Evolutionary conservation across 2,797 vertebrate genomes (phyloP).

Genomic region (Epinephelus awoara): DNA sequence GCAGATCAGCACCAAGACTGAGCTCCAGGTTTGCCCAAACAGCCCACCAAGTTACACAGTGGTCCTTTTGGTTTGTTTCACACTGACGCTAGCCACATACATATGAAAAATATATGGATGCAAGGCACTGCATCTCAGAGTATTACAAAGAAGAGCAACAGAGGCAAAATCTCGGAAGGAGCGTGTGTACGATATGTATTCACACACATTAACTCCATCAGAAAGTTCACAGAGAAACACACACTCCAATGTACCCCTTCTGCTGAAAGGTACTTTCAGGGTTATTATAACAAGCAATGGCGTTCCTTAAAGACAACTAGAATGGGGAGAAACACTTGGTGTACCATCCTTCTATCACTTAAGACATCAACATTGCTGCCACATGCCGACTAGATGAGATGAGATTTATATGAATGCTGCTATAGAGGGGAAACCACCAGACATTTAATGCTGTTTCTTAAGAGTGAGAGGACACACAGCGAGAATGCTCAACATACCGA

Average conservation of each 20-base stretch:
- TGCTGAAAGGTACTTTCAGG: constrained; percentile 8
- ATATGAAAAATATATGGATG: neutral
- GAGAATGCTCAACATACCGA: constrained; percentile 33
- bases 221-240: neutral
- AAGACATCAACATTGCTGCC: constrained; percentile 2
- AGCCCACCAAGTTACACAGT: neutral
- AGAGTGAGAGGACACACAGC: constrained; percentile 16
- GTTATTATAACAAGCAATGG: too few species aligned
- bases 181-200: neutral
- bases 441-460: constrained; percentile 17
- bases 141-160: neutral
- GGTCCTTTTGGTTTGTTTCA: neutral
- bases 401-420: constrained; percentile 9
- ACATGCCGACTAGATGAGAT: constrained; percentile 6
- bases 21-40: neutral
- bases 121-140: neutral
- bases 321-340: neutral
- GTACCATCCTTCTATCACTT: neutral
- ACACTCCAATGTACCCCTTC: neutral
- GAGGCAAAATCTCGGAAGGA: neutral
- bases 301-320: too few species aligned
- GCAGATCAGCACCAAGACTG: neutral
- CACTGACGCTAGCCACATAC: neutral
- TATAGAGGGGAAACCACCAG: neutral
- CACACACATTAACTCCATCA: neutral